phyloP scores from a whole-genome alignment of 2,113 vertebrate genomes.

The Nothobranchius kuhntae region DNA sequence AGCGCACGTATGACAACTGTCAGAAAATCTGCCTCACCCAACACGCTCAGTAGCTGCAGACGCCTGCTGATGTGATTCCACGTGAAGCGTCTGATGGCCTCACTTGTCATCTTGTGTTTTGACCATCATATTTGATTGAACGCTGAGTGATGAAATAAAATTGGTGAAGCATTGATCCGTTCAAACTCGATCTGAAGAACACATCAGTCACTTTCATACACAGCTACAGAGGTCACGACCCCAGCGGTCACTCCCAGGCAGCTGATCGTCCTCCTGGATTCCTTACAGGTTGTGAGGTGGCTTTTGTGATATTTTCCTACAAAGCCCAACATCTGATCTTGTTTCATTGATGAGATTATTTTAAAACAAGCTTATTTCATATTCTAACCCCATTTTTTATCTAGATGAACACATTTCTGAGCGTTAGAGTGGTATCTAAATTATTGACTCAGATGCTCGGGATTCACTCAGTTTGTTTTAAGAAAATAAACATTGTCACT shows the following conservation, averaged over 20 bases:
- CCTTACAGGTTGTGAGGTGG: slow-evolving; percentile 1
- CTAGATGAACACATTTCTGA: no score
- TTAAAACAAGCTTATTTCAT: no score
- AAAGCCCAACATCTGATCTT: neutral
- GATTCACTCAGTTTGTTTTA: no score
- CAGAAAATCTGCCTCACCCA: neutral
- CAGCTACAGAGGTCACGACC: slow-evolving; percentile 35
- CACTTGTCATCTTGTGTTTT: slow-evolving; percentile 51
- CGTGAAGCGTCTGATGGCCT: slow-evolving; percentile 12
- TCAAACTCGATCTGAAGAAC: slow-evolving; percentile 13
- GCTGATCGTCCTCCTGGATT: neutral
- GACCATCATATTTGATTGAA: slow-evolving; percentile 11
- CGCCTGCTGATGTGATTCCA: slow-evolving; percentile 24
- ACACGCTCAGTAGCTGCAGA: neutral
- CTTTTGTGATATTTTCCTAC: slow-evolving; percentile 15
- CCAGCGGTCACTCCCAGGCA: slow-evolving; percentile 13
- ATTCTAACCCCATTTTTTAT: no score
- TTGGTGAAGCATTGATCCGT: slow-evolving; percentile 56
- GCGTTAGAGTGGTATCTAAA: no score
- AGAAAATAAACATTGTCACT: no score
- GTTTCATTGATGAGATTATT: slow-evolving; percentile 1
- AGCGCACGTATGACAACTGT: no score
- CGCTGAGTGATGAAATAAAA: slow-evolving; percentile 44
- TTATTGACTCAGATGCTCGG: no score
- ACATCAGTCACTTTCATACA: slow-evolving; percentile 58